A percentile compares a stretch with the other conserved stretches of the same genome.
Conservation (phyloP, 2,113 vertebrate genomes). For the Phalacrocorax pelagicus region DNA sequence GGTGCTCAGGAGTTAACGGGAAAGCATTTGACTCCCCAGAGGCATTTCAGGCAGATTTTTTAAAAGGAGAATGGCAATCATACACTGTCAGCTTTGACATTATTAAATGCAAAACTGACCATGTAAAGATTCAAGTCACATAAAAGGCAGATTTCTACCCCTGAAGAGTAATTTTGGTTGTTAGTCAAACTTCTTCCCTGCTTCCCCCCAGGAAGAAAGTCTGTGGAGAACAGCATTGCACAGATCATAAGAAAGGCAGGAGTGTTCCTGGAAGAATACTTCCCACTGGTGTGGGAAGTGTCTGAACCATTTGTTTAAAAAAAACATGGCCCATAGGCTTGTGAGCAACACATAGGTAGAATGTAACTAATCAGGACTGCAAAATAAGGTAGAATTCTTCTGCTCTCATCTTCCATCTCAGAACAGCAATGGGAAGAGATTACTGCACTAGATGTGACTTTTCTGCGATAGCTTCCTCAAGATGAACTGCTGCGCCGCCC, state of each 20-base stretch:
- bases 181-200: conserved; percentile 4
- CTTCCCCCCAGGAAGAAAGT: not conserved
- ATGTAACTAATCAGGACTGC: conserved; percentile 32
- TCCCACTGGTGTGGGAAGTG: not conserved
- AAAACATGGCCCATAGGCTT: not conserved
- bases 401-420: not conserved
- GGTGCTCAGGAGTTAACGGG: not conserved
- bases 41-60: not conserved
- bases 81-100: not conserved
- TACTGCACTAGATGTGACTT: conserved; percentile 58
- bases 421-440: not conserved
- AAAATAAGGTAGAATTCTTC: conserved; percentile 8
- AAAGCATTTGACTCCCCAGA: not conserved
- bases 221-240: not conserved
- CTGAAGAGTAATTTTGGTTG: conserved; percentile 26
- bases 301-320: not conserved
- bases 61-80: not conserved
- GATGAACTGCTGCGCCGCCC: conserved; percentile 87
- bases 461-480: conserved; percentile 82
- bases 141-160: conserved; percentile 32
- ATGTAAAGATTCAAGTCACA: not conserved
- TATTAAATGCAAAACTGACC: conserved; percentile 10
- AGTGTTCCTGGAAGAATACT: not conserved
- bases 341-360: not conserved
- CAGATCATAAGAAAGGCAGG: not conserved